These are phyloP conservation scores for Crypturellus undulatus DNA, from an alignment of 2,113 vertebrate species.

Conservation along the genomic window DNA sequence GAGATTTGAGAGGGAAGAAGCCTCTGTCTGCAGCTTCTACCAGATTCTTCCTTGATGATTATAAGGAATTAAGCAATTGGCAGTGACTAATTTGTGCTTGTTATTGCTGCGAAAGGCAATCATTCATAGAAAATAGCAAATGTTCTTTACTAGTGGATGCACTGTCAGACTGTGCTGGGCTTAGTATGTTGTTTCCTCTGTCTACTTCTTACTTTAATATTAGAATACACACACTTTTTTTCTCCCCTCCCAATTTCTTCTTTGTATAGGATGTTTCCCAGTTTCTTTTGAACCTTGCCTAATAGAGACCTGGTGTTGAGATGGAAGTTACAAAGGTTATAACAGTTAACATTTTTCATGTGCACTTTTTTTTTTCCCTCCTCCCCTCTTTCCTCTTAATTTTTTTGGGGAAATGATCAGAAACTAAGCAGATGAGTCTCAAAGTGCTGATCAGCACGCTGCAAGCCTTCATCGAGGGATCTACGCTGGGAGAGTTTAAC, in stretches of 20 bases:
- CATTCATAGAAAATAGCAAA: background rate
- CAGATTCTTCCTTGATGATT: background rate
- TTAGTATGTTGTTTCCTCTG: accelerated
- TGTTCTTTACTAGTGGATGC: background rate
- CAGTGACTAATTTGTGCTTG: background rate
- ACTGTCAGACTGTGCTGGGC: background rate
- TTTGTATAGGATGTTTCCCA: too few relatives aligned
- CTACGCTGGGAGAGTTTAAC: conserved; percentile 89
- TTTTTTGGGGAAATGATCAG: conserved; percentile 44
- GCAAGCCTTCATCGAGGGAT: conserved; percentile 93
- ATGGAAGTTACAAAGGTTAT: background rate
- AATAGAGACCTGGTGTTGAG: background rate
- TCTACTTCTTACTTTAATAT: background rate
- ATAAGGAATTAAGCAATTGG: background rate
- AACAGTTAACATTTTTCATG: background rate
- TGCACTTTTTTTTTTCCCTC: background rate
- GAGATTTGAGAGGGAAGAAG: background rate
- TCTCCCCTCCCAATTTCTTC: background rate
- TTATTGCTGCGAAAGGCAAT: background rate
- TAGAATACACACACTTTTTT: background rate
- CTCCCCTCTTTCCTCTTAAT: background rate
- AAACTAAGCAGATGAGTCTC: conserved; percentile 71
- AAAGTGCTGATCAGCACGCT: conserved; percentile 84
- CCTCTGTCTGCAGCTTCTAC: background rate
- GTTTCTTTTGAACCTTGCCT: background rate